Conservation (phyloP, 1,140 invertebrate genomes). For the Ips typographus region DNA sequence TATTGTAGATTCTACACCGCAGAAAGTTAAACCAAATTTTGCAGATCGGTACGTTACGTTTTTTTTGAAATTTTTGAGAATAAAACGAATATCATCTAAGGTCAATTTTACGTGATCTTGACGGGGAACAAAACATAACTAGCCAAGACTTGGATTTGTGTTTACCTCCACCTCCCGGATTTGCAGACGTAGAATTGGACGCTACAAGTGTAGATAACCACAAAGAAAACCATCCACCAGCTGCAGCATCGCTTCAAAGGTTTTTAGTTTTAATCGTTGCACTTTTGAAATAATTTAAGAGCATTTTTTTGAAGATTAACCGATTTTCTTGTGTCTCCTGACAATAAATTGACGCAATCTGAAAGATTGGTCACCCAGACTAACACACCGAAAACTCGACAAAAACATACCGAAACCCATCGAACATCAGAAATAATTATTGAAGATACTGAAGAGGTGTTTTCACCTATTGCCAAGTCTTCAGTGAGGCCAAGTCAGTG, state of each 20-base stretch:
- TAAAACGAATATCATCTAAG: conserved; percentile 16
- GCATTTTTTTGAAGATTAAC: conserved; percentile 1
- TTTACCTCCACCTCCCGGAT: conserved; percentile 33
- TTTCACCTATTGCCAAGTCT: too few relatives aligned
- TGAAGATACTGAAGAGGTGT: too few relatives aligned
- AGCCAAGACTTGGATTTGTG: conserved; percentile 2
- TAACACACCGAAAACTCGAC: background rate
- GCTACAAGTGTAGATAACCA: background rate
- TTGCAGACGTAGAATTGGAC: conserved; percentile 7
- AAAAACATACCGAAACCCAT: too few relatives aligned
- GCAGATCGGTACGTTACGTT: conserved; percentile 15
- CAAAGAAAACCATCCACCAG: background rate
- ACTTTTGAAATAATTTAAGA: background rate
- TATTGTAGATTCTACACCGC: conserved; percentile 44
- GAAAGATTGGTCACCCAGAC: background rate
- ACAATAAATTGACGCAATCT: background rate
- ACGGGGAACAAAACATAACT: too few relatives aligned
- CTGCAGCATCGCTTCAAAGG: background rate
- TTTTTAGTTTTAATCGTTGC: background rate
- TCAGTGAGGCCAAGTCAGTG: too few relatives aligned
- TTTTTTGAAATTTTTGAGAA: conserved; percentile 16
- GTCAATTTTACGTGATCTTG: background rate
- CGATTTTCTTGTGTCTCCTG: background rate
- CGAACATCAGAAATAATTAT: too few relatives aligned
- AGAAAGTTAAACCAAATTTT: conserved; percentile 34